phyloP scores from a whole-genome alignment of 2,888 invertebrate species.

The Macrophya annulata region DNA sequence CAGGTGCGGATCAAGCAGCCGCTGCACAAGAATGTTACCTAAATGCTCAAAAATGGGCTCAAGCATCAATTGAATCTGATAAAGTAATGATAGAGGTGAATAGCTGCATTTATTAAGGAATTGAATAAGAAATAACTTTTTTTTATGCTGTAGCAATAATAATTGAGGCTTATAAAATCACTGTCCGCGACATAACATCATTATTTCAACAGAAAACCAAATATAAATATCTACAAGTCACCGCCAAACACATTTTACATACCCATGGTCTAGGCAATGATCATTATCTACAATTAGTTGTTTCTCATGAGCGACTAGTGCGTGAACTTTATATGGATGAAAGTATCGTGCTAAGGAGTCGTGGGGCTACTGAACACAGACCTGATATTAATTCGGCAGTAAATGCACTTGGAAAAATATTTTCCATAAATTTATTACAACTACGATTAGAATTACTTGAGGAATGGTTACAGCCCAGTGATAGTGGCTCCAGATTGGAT shows the following conservation, averaged over 20 bases:
- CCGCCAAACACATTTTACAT: slow-evolving; percentile 80
- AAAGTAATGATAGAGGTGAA: slow-evolving; percentile 47
- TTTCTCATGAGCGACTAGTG: slow-evolving; percentile 78
- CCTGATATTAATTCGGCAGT: slow-evolving; percentile 81
- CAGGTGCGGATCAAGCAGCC: slow-evolving; percentile 81
- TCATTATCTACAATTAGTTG: slow-evolving; percentile 78
- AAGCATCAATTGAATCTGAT: slow-evolving; percentile 58
- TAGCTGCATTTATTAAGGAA: not conserved
- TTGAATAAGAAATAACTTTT: not conserved
- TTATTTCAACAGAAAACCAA: slow-evolving; percentile 76
- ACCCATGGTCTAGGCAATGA: slow-evolving; percentile 77
- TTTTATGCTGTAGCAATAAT: slow-evolving; percentile 36
- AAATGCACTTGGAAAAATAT: slow-evolving; percentile 77
- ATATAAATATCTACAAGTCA: slow-evolving; percentile 79
- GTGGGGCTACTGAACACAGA: slow-evolving; percentile 70
- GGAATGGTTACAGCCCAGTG: slow-evolving; percentile 75
- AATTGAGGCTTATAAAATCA: slow-evolving; percentile 51
- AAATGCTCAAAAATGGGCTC: slow-evolving; percentile 78
- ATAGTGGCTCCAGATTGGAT: slow-evolving; percentile 63
- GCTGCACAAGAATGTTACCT: slow-evolving; percentile 80
- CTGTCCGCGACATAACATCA: not conserved
- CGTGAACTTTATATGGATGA: slow-evolving; percentile 80
- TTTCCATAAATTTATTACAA: slow-evolving; percentile 76
- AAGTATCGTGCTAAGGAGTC: slow-evolving; percentile 78
- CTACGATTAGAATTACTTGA: slow-evolving; percentile 77